Evolutionary conservation across 2,888 invertebrate genomes (phyloP).

Genomic region (Lasioglossum pauxillum): DNA sequence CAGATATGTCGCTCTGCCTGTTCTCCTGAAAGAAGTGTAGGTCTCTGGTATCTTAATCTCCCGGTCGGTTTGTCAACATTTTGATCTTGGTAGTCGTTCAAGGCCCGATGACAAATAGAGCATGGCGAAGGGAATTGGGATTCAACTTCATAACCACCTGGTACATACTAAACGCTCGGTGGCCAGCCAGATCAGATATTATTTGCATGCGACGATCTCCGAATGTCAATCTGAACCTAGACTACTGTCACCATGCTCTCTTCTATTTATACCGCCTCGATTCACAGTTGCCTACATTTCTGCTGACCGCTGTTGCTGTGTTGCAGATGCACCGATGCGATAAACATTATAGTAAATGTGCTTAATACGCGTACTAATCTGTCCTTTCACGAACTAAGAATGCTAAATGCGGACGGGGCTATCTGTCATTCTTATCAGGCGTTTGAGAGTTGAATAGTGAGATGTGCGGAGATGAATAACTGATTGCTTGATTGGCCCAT

Average conservation of each 20-base stretch:
- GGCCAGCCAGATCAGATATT: slow-evolving; percentile 2
- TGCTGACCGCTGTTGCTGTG: not conserved
- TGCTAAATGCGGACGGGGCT: not conserved
- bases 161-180: not conserved
- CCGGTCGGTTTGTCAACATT: slow-evolving; percentile 43
- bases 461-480: not conserved
- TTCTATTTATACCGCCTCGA: not conserved
- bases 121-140: not conserved
- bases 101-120: slow-evolving; percentile 11
- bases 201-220: not conserved
- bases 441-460: not conserved
- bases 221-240: not conserved
- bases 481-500: not conserved
- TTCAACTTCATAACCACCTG: not conserved
- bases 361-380: not conserved
- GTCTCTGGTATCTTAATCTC: slow-evolving; percentile 50
- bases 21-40: slow-evolving; percentile 43
- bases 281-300: not conserved
- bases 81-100: slow-evolving; percentile 26
- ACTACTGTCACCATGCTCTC: not conserved
- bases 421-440: not conserved
- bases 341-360: not conserved
- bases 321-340: not conserved
- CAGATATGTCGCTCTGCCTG: slow-evolving; percentile 44
- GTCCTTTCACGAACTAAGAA: not conserved